Base-by-base conservation (phyloP, 2,888 invertebrate species). In the Orchesella flavescens region DNA sequence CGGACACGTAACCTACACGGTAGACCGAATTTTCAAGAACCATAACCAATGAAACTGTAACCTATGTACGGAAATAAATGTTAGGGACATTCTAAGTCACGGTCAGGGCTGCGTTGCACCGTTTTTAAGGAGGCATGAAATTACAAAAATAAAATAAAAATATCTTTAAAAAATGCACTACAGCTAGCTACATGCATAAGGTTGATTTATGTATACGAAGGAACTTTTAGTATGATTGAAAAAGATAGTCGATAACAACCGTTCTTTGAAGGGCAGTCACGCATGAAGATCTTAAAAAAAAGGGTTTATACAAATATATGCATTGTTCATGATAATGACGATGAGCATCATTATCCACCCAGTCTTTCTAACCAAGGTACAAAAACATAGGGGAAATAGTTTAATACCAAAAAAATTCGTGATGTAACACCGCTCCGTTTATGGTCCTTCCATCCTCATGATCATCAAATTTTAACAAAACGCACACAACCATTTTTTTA, bases 31-130 rank as follows among this genome's bases (percentile, higher is more conserved):
- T 76, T 17, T 19, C 69, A 69, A 53, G 24, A 69, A 69, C 49
- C 69, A 78, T 63, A 59, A 78, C 78, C 78, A 78, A 43, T 71
- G 71, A 78, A 71, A 78, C 78, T 78, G 78, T 72, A 78, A 71
- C 78, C 78, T 65, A 53, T 57, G 71, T 82, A 66, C 55, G 71
- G 63, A 76, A 82, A 59, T 17, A 69, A 68, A 24, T 17, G 63
- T 63, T 46, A 68, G 69, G 72, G 71, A 82, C 82, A 82, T 53
- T 76, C 71, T 76, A 76, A 82, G 82, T 82, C 76, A 82, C 82
- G 82, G 82, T 82, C 82, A 82, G 82, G 76, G 71, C 55, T 72
- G 63, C 76, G 21, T 66, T 76, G 82, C 82, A 82, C 82, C 82
- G 82, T 82, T 82, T 74, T 82, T 23, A 65, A 44, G 53, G 71